Evolutionary conservation across 2,888 invertebrate species (phyloP).

Genomic region (Cetonia aurata): DNA sequence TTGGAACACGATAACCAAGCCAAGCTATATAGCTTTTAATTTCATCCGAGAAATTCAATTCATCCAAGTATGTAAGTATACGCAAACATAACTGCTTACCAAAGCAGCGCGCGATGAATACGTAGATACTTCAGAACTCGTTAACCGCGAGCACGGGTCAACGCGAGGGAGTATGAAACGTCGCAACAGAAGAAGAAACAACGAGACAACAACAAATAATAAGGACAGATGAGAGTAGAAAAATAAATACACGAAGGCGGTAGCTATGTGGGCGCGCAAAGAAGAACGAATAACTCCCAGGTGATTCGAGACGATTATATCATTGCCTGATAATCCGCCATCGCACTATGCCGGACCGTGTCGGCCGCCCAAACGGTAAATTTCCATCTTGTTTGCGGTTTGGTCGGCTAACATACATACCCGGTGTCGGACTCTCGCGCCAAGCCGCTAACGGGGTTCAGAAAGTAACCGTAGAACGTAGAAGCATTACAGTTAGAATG

Average conservation of each 20-base stretch:
- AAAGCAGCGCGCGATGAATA: neutral
- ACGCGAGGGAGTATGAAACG: constrained; percentile 6
- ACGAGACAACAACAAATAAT: neutral
- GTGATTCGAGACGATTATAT: constrained; percentile 31
- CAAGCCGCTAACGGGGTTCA: constrained; percentile 59
- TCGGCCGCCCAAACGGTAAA: constrained; percentile 38
- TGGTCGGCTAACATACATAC: constrained; percentile 60
- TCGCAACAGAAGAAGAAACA: neutral
- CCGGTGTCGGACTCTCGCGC: constrained; percentile 51
- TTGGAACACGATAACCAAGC: constrained; percentile 11
- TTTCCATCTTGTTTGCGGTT: constrained; percentile 45
- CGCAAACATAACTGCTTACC: constrained; percentile 6
- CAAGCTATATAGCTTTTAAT: constrained; percentile 26
- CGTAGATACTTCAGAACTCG: constrained; percentile 2
- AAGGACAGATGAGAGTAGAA: constrained; percentile 3
- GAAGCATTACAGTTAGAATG: constrained; percentile 56
- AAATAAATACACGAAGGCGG: no score
- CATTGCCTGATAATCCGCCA: constrained; percentile 29
- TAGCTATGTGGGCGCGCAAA: constrained; percentile 20
- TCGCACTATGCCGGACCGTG: no score
- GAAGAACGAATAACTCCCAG: neutral
- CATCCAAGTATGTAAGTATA: constrained; percentile 18
- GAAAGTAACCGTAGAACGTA: constrained; percentile 61
- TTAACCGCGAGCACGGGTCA: constrained; percentile 3
- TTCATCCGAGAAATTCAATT: constrained; percentile 38